phyloP scores from a whole-genome alignment of 2,113 vertebrate genomes.

The Eretmochelys imbricata region DNA sequence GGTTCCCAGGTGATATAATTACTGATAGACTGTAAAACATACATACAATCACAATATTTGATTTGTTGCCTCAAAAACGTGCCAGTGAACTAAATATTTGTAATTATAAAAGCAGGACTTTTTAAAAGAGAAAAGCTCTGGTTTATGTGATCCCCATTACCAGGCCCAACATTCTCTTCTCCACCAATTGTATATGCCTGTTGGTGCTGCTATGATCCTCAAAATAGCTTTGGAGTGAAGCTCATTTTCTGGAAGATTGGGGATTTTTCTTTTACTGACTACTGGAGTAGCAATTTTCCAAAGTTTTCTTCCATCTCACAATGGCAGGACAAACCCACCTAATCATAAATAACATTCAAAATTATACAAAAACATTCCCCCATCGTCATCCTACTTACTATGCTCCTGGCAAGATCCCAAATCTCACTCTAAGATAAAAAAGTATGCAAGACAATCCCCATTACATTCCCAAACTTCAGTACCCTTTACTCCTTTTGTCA shows the following conservation, averaged over 20 bases:
- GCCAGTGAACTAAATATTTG: background rate
- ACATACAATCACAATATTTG: background rate
- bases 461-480: background rate
- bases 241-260: background rate
- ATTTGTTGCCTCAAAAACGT: background rate
- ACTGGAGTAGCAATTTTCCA: fast-evolving
- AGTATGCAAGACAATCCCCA: background rate
- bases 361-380: background rate
- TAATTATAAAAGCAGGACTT: background rate
- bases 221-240: background rate
- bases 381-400: background rate
- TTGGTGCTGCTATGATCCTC: background rate
- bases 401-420: background rate
- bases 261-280: background rate
- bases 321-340: background rate
- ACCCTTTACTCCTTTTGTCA: background rate
- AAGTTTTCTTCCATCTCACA: background rate
- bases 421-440: background rate
- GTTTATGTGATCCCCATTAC: background rate
- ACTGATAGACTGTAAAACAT: background rate
- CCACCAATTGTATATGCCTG: background rate
- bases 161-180: background rate
- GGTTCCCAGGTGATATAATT: background rate
- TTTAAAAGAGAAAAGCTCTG: background rate
- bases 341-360: background rate